These are phyloP conservation scores for Corynorhinus townsendii DNA, from an alignment of 2,113 vertebrate genomes.

Conservation along the genomic window DNA sequence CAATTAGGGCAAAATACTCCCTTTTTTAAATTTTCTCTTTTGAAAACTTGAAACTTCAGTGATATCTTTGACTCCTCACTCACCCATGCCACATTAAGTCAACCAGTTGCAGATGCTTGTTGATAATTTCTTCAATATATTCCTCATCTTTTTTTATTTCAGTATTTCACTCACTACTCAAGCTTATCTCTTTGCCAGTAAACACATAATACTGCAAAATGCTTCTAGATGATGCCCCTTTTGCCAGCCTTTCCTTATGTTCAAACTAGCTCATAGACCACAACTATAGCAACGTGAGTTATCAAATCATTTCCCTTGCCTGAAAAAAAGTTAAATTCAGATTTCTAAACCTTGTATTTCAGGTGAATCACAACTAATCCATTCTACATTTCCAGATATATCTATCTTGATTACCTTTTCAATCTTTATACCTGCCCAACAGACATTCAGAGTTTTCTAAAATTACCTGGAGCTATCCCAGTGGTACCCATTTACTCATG, in stretches of 20 bases:
- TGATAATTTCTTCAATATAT: not conserved
- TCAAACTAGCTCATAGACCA: not conserved
- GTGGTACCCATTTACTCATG: not conserved
- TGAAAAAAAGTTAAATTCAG: not conserved
- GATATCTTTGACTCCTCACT: not conserved
- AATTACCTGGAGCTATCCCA: not conserved
- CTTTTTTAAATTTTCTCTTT: not conserved
- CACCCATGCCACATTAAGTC: not conserved
- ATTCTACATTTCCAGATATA: not conserved
- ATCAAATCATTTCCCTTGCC: not conserved
- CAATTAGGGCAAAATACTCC: not conserved
- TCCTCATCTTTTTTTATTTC: not conserved
- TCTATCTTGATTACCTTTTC: not conserved
- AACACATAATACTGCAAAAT: not conserved
- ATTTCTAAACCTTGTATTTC: not conserved
- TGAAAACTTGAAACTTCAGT: not conserved
- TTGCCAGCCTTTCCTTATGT: not conserved
- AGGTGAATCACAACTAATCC: not conserved
- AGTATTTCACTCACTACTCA: not conserved
- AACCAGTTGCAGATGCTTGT: not conserved
- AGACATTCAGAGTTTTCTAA: not conserved
- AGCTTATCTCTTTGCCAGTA: not conserved
- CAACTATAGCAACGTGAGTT: not conserved
- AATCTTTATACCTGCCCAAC: not conserved
- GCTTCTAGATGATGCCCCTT: not conserved